phyloP scores from a whole-genome alignment of 2,797 vertebrate genomes.

The Capromys pilorides region DNA sequence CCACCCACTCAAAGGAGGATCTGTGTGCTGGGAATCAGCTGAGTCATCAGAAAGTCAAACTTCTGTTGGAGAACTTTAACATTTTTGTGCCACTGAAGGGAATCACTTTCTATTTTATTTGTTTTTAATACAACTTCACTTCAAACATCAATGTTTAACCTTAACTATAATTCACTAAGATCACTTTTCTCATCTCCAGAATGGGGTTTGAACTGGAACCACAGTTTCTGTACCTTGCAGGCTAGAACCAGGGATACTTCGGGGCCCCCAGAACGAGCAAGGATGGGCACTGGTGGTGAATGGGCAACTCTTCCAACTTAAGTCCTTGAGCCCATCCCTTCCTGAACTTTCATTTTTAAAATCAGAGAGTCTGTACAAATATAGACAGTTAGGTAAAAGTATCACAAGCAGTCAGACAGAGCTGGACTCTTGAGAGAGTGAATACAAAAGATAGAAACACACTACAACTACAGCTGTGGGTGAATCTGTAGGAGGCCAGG shows the following conservation, averaged over 20 bases:
- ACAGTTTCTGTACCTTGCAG: not conserved
- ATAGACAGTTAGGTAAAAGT: not conserved
- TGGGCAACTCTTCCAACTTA: not conserved
- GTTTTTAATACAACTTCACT: not conserved
- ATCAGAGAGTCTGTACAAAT: not conserved
- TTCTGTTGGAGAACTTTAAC: not conserved
- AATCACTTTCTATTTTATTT: not conserved
- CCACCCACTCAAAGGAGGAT: not conserved
- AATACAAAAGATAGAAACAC: not conserved
- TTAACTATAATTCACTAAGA: not conserved
- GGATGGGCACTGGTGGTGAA: fast-evolving
- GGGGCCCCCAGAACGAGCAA: not conserved
- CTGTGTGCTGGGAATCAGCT: not conserved
- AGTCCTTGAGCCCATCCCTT: no score
- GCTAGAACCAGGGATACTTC: not conserved
- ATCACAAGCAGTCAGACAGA: not conserved
- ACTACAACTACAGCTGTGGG: not conserved
- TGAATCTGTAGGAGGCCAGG: not conserved
- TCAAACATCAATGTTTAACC: not conserved
- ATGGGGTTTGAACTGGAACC: not conserved
- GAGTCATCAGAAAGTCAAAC: not conserved
- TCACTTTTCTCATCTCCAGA: not conserved
- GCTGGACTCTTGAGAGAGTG: not conserved
- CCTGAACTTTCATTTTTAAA: not conserved
- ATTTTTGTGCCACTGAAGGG: no score